A percentile compares a stretch with the other conserved stretches of the same genome.
phyloP scores from a whole-genome alignment of 53 echinoderm and acorn worm genomes.

The Antedon mediterranea region DNA sequence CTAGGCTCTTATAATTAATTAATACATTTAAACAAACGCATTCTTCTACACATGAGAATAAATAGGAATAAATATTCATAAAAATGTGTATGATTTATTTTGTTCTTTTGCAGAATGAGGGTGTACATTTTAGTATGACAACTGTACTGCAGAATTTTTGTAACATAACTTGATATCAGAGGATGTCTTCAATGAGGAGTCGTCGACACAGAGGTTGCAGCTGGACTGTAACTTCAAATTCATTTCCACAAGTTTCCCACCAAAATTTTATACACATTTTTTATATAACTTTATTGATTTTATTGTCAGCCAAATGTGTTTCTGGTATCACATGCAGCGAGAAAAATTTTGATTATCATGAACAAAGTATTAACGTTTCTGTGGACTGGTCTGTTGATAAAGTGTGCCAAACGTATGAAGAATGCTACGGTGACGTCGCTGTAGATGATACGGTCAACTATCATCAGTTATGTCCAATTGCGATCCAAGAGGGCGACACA shows the following conservation, averaged over 20 bases:
- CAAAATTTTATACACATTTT: neutral
- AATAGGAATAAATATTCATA: too few species aligned
- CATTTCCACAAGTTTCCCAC: neutral
- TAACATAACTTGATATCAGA: too few species aligned
- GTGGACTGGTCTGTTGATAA: slow-evolving; percentile 25
- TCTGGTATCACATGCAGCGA: neutral
- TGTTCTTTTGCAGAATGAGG: too few species aligned
- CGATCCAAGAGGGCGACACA: slow-evolving; percentile 41
- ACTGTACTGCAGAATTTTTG: too few species aligned
- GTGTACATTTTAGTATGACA: too few species aligned
- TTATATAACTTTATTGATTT: neutral
- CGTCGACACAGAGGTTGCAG: neutral
- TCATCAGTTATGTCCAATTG: slow-evolving; percentile 53
- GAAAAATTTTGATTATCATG: neutral
- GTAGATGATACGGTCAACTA: slow-evolving; percentile 3
- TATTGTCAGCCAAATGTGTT: neutral
- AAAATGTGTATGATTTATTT: too few species aligned
- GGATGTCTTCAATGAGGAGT: neutral
- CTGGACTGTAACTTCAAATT: neutral
- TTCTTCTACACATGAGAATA: too few species aligned
- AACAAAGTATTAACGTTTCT: neutral
- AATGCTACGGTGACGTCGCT: slow-evolving; percentile 30
- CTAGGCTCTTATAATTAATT: too few species aligned
- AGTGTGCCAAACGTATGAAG: slow-evolving; percentile 30
- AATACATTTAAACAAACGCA: too few species aligned